Evolutionary conservation across 2,888 invertebrate species (phyloP).

Genomic region (Lacanobia oleracea): DNA sequence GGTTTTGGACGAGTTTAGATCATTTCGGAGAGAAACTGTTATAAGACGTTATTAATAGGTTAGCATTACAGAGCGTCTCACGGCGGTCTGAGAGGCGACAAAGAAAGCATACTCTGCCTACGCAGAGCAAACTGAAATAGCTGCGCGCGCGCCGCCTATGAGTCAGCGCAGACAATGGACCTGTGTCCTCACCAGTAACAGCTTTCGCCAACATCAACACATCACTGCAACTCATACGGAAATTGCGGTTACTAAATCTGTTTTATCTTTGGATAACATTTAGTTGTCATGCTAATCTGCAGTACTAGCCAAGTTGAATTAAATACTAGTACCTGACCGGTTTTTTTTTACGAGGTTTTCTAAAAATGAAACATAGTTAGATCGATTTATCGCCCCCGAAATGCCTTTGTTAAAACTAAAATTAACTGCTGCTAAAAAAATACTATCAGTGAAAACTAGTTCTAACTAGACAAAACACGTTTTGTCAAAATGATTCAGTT

Average conservation of each 20-base stretch:
- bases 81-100: slow-evolving; percentile 76
- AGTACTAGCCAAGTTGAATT: not conserved
- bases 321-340: too few relatives aligned
- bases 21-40: slow-evolving; percentile 24
- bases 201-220: slow-evolving; percentile 80
- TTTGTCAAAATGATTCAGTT: too few relatives aligned
- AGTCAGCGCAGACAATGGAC: slow-evolving; percentile 87
- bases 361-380: too few relatives aligned
- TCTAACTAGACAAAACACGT: too few relatives aligned
- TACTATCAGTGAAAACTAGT: too few relatives aligned
- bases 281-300: not conserved
- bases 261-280: not conserved
- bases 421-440: too few relatives aligned
- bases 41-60: slow-evolving; percentile 57
- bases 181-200: slow-evolving; percentile 80
- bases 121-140: slow-evolving; percentile 84
- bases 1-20: slow-evolving; percentile 3
- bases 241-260: slow-evolving; percentile 16
- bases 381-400: too few relatives aligned
- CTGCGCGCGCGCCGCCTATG: slow-evolving; percentile 86
- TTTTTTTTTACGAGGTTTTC: too few relatives aligned
- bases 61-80: slow-evolving; percentile 72
- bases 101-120: slow-evolving; percentile 79
- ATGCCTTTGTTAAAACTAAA: too few relatives aligned
- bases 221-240: slow-evolving; percentile 64